Evolutionary conservation across 2,113 vertebrate genomes (phyloP).

Genomic region (Anseranas semipalmata): DNA sequence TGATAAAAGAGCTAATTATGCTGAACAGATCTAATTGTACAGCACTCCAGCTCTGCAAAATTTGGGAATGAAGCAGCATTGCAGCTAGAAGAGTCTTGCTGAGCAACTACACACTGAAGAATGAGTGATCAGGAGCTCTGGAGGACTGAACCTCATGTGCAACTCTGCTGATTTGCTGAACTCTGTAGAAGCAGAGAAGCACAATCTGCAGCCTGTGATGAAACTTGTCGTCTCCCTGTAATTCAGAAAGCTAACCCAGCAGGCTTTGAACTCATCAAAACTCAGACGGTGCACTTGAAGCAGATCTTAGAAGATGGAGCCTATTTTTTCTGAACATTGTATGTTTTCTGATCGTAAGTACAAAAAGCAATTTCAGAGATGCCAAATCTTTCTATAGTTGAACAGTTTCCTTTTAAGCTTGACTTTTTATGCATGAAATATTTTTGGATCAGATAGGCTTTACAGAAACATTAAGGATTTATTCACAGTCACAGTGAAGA

Average conservation of each 20-base stretch:
- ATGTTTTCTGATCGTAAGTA: not conserved
- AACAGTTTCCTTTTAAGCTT: not conserved
- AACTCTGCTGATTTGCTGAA: not conserved
- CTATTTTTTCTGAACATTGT: not conserved
- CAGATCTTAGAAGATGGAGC: not conserved
- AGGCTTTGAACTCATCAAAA: constrained; percentile 14
- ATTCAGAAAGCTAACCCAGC: not conserved
- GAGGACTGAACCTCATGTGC: not conserved
- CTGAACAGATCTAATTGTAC: not conserved
- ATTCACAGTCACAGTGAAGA: not conserved
- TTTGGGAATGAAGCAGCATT: not conserved
- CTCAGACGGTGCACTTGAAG: not conserved
- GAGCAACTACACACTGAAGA: not conserved
- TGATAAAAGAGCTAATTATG: not conserved
- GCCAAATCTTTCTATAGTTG: not conserved
- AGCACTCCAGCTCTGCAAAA: not conserved
- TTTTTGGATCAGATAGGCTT: not conserved
- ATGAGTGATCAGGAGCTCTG: not conserved
- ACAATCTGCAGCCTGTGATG: constrained; percentile 15
- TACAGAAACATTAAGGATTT: not conserved
- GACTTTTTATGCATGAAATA: not conserved
- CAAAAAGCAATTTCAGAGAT: not conserved
- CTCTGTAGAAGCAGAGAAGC: not conserved
- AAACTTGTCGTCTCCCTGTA: constrained; percentile 15
- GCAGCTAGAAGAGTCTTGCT: not conserved